Base-by-base conservation (phyloP, 2,797 vertebrate genomes). In the Varecia variegata region DNA sequence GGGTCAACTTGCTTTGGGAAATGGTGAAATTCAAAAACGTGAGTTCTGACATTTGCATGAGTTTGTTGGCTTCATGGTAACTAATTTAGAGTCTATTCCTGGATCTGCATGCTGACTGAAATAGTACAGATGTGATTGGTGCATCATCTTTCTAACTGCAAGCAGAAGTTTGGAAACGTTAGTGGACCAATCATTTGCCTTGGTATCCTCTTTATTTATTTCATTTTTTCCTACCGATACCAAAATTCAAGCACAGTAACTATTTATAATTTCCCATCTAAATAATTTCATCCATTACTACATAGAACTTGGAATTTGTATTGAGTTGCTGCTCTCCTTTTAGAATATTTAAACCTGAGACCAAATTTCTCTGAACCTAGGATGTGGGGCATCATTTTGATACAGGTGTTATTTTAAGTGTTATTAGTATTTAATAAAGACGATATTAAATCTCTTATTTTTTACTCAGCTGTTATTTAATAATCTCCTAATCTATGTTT, bases 1-100 rank as follows among this genome's bases (percentile, higher is more conserved):
- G 87, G 96, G 94, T 97, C 96, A 97, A 80, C 93, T 92, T 93
- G 83, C 96, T 96, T 97, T 98, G 96, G 97, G 97, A 97, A 97
- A 97, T 94, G 89, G 91, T 88, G 93, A 95, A 97, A 96, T 94
- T 90, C 21, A 62, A 91, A 96, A 97, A 96, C 23, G 18, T 83
- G 94, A 94, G 60, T 94, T 97, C 90, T 35, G n/a, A 82, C 88
- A 93, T 97, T 97, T 96, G 68, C 87, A 88, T 80, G 80, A 95
- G 67, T 88, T 92, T 77, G 4, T 35, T 89, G 74, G 86, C 25
- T 97, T 96, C 74, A 65, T 6, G 54, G 58, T 92, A 92, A 82
- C 70, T 95, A 56, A 83, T 81, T 93, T 83, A 81, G 52, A 93
- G 50, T 92, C 71, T 90, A 88, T 96, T 97, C 73, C 67, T 94